Evolutionary conservation across 2,888 invertebrate genomes (phyloP), one percentile per base, ranked within the genome.

Genomic region (Smittia sp.): DNA sequence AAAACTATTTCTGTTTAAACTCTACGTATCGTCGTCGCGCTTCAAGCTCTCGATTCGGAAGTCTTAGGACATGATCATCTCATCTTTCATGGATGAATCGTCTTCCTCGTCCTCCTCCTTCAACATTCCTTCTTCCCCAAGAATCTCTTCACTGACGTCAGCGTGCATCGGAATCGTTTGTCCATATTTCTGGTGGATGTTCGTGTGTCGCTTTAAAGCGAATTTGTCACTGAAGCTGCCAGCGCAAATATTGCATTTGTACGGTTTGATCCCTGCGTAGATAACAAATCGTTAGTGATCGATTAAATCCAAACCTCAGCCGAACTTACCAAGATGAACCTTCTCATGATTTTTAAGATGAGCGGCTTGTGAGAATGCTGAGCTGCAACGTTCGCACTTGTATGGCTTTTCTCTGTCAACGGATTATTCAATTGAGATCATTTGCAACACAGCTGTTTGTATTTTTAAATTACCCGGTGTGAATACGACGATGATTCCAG

Each of bases 311-410:
- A 11, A n/a, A 1, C 32, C 52, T 68, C 3, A 18, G 3, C 1
- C 9, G 9, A 22, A 46, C 46, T 46, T 6, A 46, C 46, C 46
- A 4, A 63, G 41, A 69, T 65, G 41, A 66, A 82, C 87, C 82
- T 93, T 93, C 69, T 93, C 92, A 79, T 94, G 93, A 81, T 93
- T 94, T 81, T 93, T 93, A 75, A 93, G 85, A 82, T 93, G 93
- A 27, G 93, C 93, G 25, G 93, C 93, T 82, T 93, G 93, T 80
- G 93, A 93, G 81, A 94, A 94, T 74, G 93, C 93, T 24, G 92
- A 92, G n/a, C 93, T 92, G 80, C 93, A 94, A 73, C 90, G 91
- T 76, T 92, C 92, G 81, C 93, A 93, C 80, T 92, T 90, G 78
- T 81, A 83, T 73, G 81, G 80, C 75, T 83, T 82, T 74, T 82